Base-by-base conservation (phyloP, 23 tunicate genomes). In the Corella eumyota region DNA sequence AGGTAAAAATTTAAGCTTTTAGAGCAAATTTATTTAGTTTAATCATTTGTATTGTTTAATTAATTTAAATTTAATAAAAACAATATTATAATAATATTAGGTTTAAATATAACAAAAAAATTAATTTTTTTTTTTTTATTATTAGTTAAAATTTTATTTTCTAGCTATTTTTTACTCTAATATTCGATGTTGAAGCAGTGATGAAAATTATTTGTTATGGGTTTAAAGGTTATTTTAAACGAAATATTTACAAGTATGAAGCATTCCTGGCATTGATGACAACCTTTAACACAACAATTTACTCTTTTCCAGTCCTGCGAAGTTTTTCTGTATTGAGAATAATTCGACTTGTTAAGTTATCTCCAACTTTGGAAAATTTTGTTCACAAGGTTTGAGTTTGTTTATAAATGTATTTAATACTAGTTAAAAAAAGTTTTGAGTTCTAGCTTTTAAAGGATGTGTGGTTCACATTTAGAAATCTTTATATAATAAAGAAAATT, bases 161-260 rank as follows among this genome's bases (percentile, higher is more conserved):
- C 58, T 73, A 88, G 96, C 58, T 78, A 5, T 50, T 85, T 36
- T 93, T 93, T 34, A 88, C 93, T 27, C 13, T 78, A 17, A 47
- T 84, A 1, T 93, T 93, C 58, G 86, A 85, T 50, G 50, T 93
- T 32, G 99, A 93, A 50, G 83, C 81, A 2, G 50, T 78, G 0
- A 48, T 85, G 73, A 93, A 93, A 59, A 62, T 93, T 22, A 78
- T 63, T 1, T 76, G 80, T 34, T 75, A 77, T 61, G 90, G 90
- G 0, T 24, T 68, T 27, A 36, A 36, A 17, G 79, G 86, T 0
- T 93, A 93, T 51, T 50, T 80, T 44, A 67, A 61, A 53, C 62
- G 65, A 32, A 74, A 74, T 66, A 77, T 91, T 25, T 64, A 75
- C 59, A 72, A 48, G 64, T 93, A 79, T 58, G 99, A 93, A 69